Conservation (phyloP, 2,888 invertebrate genomes). For the Tipula unca region DNA sequence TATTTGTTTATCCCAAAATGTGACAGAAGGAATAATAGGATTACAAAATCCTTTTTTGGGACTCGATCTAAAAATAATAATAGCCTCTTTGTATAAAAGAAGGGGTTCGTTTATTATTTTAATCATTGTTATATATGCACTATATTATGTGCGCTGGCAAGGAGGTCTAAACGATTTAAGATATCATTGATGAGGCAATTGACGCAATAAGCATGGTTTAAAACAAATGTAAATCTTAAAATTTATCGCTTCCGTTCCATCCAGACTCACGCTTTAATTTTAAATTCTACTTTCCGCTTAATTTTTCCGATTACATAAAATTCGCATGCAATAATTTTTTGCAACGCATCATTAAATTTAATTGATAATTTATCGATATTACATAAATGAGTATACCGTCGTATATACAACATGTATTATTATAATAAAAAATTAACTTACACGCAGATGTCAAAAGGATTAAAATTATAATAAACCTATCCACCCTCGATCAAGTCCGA, state of each 20-base stretch:
- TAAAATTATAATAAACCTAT: background rate
- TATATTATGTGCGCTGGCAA: background rate
- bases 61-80: background rate
- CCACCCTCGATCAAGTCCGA: background rate
- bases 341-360: background rate
- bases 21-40: background rate
- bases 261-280: background rate
- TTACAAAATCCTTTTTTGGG: background rate
- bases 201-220: background rate
- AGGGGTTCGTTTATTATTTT: background rate
- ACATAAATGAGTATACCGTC: no score
- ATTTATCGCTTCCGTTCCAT: background rate
- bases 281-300: background rate
- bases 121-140: background rate
- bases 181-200: background rate
- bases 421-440: background rate
- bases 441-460: background rate
- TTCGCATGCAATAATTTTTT: background rate
- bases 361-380: background rate
- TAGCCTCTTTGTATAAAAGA: constrained; percentile 1
- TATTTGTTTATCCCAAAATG: background rate
- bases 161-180: background rate
- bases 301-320: background rate
- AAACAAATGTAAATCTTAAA: background rate
- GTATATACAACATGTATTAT: background rate